Evolutionary conservation across 2,888 invertebrate genomes (phyloP).

Genomic region (Dolichopus griseipennis): DNA sequence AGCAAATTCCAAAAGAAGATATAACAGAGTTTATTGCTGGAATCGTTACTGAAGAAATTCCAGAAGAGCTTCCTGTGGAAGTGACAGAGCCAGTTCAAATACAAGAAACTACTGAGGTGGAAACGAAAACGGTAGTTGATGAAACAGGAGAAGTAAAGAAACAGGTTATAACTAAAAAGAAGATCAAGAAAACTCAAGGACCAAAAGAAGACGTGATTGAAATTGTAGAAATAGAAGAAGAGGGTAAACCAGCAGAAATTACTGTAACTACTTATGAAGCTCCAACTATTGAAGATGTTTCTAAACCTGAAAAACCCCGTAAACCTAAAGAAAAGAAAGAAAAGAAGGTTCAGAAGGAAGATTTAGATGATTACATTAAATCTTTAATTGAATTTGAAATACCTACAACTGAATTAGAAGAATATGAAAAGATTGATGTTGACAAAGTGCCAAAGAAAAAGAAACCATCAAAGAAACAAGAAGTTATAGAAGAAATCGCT

Average conservation of each 20-base stretch:
- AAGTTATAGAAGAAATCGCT: slow-evolving; percentile 12
- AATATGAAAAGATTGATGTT: slow-evolving; percentile 34
- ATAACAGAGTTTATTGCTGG: slow-evolving; percentile 31
- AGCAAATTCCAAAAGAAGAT: slow-evolving; percentile 34
- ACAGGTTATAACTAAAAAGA: slow-evolving; percentile 30
- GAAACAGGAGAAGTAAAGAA: slow-evolving; percentile 25
- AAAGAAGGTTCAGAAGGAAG: slow-evolving; percentile 31
- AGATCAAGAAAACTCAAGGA: slow-evolving; percentile 22
- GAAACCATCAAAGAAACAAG: slow-evolving; percentile 30
- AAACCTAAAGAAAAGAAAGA: slow-evolving; percentile 41
- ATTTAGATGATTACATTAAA: slow-evolving; percentile 32
- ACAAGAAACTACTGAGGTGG: slow-evolving; percentile 26
- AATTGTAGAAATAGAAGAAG: slow-evolving; percentile 40
- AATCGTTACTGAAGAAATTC: slow-evolving; percentile 26
- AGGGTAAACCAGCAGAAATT: slow-evolving; percentile 35
- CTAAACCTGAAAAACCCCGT: slow-evolving; percentile 32
- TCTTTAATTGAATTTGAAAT: slow-evolving; percentile 37
- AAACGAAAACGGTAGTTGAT: slow-evolving; percentile 35
- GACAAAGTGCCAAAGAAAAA: slow-evolving; percentile 36
- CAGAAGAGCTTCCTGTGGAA: slow-evolving; percentile 19
- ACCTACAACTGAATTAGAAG: slow-evolving; percentile 37
- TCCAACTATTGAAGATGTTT: slow-evolving; percentile 22
- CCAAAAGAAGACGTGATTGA: slow-evolving; percentile 39
- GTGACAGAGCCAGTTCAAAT: slow-evolving; percentile 17
- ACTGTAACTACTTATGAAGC: slow-evolving; percentile 19